Evolutionary conservation across 2,888 invertebrate species (phyloP).

Genomic region (Cantharis nigra): DNA sequence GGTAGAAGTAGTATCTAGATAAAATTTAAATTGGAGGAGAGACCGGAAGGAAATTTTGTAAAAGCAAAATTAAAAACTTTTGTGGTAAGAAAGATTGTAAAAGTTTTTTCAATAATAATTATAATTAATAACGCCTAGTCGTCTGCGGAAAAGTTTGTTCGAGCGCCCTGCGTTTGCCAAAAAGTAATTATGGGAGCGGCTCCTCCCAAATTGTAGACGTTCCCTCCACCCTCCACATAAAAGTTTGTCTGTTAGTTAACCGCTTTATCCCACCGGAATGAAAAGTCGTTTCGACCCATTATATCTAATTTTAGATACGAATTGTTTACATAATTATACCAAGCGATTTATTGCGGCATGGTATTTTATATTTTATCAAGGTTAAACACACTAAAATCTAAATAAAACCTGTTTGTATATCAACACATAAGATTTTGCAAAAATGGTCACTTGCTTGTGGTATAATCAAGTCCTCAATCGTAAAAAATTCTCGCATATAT

Average conservation of each 20-base stretch:
- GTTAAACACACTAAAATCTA: slow-evolving; percentile 7
- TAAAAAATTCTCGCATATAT: slow-evolving; percentile 25
- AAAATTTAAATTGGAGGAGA: no score
- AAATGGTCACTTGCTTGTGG: slow-evolving; percentile 19
- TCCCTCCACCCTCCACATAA: slow-evolving; percentile 21
- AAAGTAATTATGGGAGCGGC: slow-evolving; percentile 29
- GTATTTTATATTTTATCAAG: slow-evolving; percentile 20
- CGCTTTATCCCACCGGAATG: slow-evolving; percentile 18
- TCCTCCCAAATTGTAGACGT: slow-evolving; percentile 17
- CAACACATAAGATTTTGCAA: slow-evolving; percentile 14
- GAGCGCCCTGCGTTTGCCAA: slow-evolving; percentile 21
- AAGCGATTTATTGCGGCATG: slow-evolving; percentile 8
- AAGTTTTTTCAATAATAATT: background rate
- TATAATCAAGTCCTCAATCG: slow-evolving; percentile 22
- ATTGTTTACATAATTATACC: slow-evolving; percentile 14
- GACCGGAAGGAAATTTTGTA: background rate
- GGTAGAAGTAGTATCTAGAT: no score
- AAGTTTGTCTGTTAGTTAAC: slow-evolving; percentile 22
- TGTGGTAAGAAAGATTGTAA: background rate
- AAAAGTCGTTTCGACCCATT: slow-evolving; percentile 11
- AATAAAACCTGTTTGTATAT: slow-evolving; percentile 17
- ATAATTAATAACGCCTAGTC: slow-evolving; percentile 21
- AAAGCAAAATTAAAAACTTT: background rate
- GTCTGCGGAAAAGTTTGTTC: slow-evolving; percentile 14
- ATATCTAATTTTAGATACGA: slow-evolving; percentile 14